Conservation (phyloP, 2,113 vertebrate species). For the Chaetodon trifascialis region DNA sequence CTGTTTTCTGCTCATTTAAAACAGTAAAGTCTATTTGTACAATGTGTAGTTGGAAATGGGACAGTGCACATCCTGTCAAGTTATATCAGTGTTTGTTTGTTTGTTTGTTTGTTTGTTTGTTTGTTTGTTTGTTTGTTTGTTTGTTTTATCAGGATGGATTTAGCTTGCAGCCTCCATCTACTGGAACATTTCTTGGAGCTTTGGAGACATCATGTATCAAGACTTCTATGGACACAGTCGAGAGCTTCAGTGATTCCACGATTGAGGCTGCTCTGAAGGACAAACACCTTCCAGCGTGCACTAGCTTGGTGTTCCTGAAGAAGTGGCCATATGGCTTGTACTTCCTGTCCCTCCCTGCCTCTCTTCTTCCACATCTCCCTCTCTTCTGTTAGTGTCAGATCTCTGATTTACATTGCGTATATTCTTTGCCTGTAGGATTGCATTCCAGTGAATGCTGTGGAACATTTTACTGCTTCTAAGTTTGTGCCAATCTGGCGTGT, state of each 20-base stretch:
- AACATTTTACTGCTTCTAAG: conserved; percentile 15
- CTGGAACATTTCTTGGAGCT: not conserved
- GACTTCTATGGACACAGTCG: not conserved
- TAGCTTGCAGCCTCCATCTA: not conserved
- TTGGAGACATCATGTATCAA: not conserved
- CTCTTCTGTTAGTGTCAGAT: not conserved
- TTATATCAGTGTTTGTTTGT: too few species aligned
- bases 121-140: too few species aligned
- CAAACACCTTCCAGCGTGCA: not conserved
- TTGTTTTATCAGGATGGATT: not conserved
- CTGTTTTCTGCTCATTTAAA: not conserved
- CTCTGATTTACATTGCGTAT: conserved; percentile 2
- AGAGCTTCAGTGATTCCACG: not conserved
- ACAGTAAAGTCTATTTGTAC: not conserved
- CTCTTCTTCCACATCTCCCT: not conserved
- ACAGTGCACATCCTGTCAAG: too few species aligned
- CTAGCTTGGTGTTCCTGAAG: not conserved
- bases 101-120: too few species aligned
- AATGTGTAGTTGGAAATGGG: not conserved
- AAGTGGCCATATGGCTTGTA: too few species aligned
- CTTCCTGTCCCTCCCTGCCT: not conserved
- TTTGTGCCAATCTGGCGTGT: conserved; percentile 1
- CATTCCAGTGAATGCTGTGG: conserved; percentile 24
- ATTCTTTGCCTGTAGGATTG: conserved; percentile 5
- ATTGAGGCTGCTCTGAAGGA: not conserved